Conservation (phyloP, 2,797 vertebrate species). For the Sebastes aleutianus region DNA sequence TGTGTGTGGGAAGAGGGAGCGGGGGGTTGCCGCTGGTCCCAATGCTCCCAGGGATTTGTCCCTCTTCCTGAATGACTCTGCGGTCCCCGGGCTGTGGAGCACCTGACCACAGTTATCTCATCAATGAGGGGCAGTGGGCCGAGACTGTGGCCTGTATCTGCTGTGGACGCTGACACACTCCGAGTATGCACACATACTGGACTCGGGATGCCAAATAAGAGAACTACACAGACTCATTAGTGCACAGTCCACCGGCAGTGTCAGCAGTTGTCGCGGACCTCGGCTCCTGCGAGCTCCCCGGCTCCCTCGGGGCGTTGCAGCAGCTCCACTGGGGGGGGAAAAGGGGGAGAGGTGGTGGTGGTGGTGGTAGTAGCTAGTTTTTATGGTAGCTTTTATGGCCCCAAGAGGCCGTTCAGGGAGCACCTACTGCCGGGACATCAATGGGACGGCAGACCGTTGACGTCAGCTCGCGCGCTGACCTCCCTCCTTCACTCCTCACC, state of each 20-base stretch:
- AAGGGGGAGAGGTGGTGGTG: background rate
- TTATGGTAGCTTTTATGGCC: slow-evolving; percentile 66
- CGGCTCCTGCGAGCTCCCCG: slow-evolving; percentile 1
- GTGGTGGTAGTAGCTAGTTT: slow-evolving; percentile 20
- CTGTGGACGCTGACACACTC: background rate
- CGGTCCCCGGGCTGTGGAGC: slow-evolving; percentile 25
- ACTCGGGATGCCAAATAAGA: background rate
- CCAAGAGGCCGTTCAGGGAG: slow-evolving; percentile 55
- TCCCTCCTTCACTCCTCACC: slow-evolving; percentile 41
- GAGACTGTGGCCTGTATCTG: slow-evolving; percentile 47
- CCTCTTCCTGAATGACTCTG: slow-evolving; percentile 54
- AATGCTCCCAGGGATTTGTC: slow-evolving; percentile 44
- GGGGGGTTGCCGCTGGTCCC: slow-evolving; percentile 8
- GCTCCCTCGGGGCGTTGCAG: slow-evolving; percentile 25
- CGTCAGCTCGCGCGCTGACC: slow-evolving; percentile 45
- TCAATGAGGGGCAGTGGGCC: slow-evolving; percentile 45
- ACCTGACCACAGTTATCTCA: slow-evolving; percentile 53
- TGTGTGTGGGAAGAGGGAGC: background rate
- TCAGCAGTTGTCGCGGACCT: slow-evolving; percentile 6
- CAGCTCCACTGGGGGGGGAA: background rate
- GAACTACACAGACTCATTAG: background rate
- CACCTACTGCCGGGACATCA: slow-evolving; percentile 62
- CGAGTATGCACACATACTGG: background rate
- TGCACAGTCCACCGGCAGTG: background rate
- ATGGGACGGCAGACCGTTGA: slow-evolving; percentile 45